phyloP scores from a whole-genome alignment of 1,140 invertebrate species.

The Dendrolimus kikuchii region DNA sequence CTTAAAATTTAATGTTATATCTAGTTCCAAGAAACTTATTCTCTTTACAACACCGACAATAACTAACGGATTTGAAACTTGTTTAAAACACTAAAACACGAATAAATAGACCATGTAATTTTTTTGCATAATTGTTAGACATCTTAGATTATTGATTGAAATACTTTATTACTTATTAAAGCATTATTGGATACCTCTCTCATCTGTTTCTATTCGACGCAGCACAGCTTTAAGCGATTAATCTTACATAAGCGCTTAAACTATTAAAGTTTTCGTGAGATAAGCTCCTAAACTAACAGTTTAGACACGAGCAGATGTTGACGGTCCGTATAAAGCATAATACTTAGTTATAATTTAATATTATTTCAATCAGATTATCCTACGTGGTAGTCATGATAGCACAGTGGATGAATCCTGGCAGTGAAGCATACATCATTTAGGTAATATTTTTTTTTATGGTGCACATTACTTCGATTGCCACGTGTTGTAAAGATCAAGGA shows the following conservation, averaged over 20 bases:
- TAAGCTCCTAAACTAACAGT: conserved; percentile 38
- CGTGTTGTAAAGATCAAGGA: too few species aligned
- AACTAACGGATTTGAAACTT: too few species aligned
- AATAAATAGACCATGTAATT: too few species aligned
- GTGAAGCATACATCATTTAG: too few species aligned
- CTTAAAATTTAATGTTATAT: conserved; percentile 41
- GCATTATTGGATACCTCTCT: conserved; percentile 14
- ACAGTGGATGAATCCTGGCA: too few species aligned
- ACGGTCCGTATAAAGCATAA: conserved; percentile 13
- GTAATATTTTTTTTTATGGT: too few species aligned
- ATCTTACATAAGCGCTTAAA: conserved; percentile 38
- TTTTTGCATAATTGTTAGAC: background rate
- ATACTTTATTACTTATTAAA: conserved; percentile 15
- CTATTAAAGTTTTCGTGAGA: conserved; percentile 39
- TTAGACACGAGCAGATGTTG: conserved; percentile 33
- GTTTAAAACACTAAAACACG: too few species aligned
- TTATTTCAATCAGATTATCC: background rate
- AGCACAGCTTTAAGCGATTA: conserved; percentile 25
- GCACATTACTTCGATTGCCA: too few species aligned
- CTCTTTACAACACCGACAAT: too few species aligned
- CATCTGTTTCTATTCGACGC: conserved; percentile 16
- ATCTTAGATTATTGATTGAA: conserved; percentile 10
- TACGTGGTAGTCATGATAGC: too few species aligned
- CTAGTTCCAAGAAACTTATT: too few species aligned
- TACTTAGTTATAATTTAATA: conserved; percentile 14